Evolutionary conservation across 2,888 invertebrate species (phyloP).

Genomic region (Heteromurus nitidus): DNA sequence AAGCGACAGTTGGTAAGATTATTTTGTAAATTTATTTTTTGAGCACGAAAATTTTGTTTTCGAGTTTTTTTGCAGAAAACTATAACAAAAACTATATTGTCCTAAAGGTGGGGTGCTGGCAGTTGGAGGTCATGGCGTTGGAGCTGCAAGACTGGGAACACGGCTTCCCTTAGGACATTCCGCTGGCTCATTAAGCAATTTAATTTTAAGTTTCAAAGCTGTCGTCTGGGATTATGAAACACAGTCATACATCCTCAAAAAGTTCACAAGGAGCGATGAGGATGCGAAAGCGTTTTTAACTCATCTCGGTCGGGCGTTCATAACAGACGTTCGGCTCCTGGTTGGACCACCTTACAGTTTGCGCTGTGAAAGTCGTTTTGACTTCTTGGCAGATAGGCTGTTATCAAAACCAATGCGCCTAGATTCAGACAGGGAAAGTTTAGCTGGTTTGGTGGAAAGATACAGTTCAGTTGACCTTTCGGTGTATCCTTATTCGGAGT

Average conservation of each 20-base stretch:
- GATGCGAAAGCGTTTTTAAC: slow-evolving; percentile 33
- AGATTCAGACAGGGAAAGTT: slow-evolving; percentile 3
- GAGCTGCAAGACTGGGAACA: neutral
- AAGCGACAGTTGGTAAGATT: slow-evolving; percentile 35
- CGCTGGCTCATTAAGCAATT: slow-evolving; percentile 34
- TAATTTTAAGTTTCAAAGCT: slow-evolving; percentile 34
- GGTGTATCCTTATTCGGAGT: slow-evolving; percentile 20
- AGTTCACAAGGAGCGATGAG: slow-evolving; percentile 29
- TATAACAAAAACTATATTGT: too few relatives aligned
- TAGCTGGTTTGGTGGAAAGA: slow-evolving; percentile 31
- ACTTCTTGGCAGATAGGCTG: slow-evolving; percentile 6
- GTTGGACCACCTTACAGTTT: slow-evolving; percentile 36
- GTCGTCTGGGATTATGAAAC: slow-evolving; percentile 33
- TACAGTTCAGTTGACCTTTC: slow-evolving; percentile 21
- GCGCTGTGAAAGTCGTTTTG: slow-evolving; percentile 38
- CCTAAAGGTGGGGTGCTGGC: slow-evolving; percentile 44
- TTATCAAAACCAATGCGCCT: slow-evolving; percentile 10
- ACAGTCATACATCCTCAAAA: slow-evolving; percentile 32
- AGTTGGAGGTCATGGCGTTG: slow-evolving; percentile 28
- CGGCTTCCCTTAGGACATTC: slow-evolving; percentile 3
- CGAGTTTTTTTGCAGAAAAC: too few relatives aligned
- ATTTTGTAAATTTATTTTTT: neutral
- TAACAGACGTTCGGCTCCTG: slow-evolving; percentile 31
- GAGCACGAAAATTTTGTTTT: too few relatives aligned
- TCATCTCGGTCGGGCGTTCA: slow-evolving; percentile 33